These are phyloP conservation scores for Loripinus fragilis DNA, from an alignment of 2,888 invertebrate genomes.

Conservation along the genomic window DNA sequence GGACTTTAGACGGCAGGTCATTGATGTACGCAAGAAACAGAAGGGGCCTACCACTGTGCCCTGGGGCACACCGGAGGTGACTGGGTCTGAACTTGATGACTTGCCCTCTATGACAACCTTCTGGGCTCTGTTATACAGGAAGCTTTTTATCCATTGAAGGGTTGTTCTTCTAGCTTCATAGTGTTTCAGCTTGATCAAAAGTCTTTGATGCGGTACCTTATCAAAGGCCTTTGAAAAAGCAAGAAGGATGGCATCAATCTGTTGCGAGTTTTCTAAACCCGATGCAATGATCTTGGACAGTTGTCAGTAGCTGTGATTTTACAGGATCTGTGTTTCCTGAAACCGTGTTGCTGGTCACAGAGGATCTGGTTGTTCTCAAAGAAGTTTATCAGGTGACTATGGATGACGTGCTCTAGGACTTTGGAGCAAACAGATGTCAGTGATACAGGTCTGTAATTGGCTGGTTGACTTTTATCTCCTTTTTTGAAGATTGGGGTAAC, in stretches of 20 bases:
- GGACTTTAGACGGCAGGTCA: constrained; percentile 38
- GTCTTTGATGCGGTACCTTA: constrained; percentile 1
- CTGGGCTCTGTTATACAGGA: background rate
- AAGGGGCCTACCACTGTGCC: constrained; percentile 20
- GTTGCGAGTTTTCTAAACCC: background rate
- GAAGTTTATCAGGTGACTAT: constrained; percentile 18
- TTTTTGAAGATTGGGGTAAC: constrained; percentile 2
- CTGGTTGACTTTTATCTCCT: constrained; percentile 1
- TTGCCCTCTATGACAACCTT: constrained; percentile 30
- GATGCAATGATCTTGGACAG: constrained; percentile 8
- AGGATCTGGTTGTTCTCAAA: constrained; percentile 11
- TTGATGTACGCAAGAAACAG: constrained; percentile 19
- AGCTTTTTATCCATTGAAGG: constrained; percentile 2
- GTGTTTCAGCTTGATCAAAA: constrained; percentile 1
- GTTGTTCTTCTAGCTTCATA: background rate
- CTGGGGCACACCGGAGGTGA: constrained; percentile 39
- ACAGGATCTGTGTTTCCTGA: constrained; percentile 8
- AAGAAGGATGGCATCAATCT: background rate
- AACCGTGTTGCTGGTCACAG: constrained; percentile 12
- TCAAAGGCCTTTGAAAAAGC: constrained; percentile 1
- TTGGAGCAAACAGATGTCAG: constrained; percentile 1
- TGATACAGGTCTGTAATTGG: background rate
- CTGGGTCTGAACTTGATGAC: constrained; percentile 37
- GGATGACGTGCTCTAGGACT: constrained; percentile 7
- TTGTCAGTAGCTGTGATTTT: background rate